Conservation (phyloP, 2,888 invertebrate genomes). For the Altica lythri region DNA sequence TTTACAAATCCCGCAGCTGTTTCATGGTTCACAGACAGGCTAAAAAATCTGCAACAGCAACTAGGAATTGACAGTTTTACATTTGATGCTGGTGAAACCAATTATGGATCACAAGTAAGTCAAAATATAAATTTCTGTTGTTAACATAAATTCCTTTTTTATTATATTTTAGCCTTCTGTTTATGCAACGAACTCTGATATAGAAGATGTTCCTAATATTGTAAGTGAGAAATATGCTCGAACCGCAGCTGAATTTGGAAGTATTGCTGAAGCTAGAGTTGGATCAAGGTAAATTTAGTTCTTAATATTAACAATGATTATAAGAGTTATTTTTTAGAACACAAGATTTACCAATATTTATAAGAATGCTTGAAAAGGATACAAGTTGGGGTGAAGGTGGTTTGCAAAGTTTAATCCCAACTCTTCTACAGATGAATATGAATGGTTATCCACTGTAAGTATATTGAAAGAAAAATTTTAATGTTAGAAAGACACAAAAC, state of each 20-base stretch:
- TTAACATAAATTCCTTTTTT: too few relatives aligned
- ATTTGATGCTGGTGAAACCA: constrained; percentile 81
- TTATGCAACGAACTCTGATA: too few relatives aligned
- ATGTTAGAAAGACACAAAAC: too few relatives aligned
- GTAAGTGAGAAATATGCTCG: constrained; percentile 64
- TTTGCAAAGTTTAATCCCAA: constrained; percentile 72
- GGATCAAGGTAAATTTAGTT: too few relatives aligned
- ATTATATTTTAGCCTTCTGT: too few relatives aligned
- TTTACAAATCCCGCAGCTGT: constrained; percentile 72
- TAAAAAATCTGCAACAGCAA: constrained; percentile 61
- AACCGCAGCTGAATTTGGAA: constrained; percentile 64
- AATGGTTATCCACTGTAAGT: constrained; percentile 56
- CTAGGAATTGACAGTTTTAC: constrained; percentile 76
- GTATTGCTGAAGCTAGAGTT: constrained; percentile 72
- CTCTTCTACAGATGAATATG: constrained; percentile 66
- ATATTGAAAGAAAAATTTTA: too few relatives aligned
- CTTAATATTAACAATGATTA: too few relatives aligned
- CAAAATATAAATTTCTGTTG: too few relatives aligned
- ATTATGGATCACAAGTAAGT: too few relatives aligned
- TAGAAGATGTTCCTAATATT: constrained; percentile 63
- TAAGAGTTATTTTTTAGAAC: too few relatives aligned
- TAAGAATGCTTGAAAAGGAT: constrained; percentile 80
- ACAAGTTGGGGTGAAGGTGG: constrained; percentile 73
- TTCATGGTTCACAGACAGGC: constrained; percentile 62
- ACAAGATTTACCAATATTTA: constrained; percentile 72